Conservation (phyloP, 2,797 vertebrate species). For the Esox masquinongy region DNA sequence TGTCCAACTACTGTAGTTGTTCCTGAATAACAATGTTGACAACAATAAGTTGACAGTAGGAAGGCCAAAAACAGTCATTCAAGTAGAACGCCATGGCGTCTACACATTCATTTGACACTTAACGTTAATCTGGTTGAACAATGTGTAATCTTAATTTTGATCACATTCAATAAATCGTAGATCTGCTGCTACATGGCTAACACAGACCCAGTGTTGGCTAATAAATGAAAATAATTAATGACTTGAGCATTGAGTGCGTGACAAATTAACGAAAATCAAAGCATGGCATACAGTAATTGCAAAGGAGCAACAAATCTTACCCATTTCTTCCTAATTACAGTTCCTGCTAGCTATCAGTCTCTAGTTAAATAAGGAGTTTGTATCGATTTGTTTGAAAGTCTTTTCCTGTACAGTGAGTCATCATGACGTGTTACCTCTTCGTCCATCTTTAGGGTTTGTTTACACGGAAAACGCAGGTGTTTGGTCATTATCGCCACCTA, state of each 20-base stretch:
- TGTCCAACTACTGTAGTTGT: not conserved
- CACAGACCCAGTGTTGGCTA: not conserved
- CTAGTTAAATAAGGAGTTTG: too few species aligned
- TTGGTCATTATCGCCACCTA: slow-evolving; percentile 1
- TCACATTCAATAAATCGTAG: too few species aligned
- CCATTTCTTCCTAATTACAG: not conserved
- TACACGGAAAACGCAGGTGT: not conserved
- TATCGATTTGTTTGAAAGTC: not conserved
- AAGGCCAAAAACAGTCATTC: not conserved
- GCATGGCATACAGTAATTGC: not conserved
- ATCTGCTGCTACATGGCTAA: not conserved
- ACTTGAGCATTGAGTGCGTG: not conserved
- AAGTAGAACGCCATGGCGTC: not conserved
- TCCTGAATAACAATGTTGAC: not conserved
- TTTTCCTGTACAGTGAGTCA: not conserved
- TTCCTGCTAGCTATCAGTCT: not conserved
- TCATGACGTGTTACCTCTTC: not conserved
- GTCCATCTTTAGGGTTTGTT: not conserved
- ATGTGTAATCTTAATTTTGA: too few species aligned
- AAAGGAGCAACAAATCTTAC: not conserved
- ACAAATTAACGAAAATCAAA: not conserved
- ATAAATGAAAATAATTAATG: not conserved
- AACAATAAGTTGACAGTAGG: not conserved
- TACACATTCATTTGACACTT: not conserved
- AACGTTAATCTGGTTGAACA: not conserved